A percentile compares a stretch with the other conserved stretches of the same genome.
Evolutionary conservation across 2,797 vertebrate species (phyloP).

Genomic region (Gorsachius magnificus): DNA sequence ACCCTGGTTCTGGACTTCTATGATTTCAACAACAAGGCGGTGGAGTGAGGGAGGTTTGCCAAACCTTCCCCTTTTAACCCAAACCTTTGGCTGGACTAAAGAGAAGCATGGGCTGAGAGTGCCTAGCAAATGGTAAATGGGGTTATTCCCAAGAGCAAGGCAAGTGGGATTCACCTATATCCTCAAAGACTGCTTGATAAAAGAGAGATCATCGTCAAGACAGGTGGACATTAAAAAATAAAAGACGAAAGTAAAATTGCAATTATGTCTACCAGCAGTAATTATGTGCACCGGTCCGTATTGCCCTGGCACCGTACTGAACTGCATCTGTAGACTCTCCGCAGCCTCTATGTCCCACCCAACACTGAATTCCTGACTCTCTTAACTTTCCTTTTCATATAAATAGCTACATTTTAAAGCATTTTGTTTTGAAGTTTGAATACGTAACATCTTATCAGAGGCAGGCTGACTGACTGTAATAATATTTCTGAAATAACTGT

Average conservation of each 20-base stretch:
- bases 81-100: background rate
- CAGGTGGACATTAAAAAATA: background rate
- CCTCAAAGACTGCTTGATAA: background rate
- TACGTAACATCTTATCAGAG: background rate
- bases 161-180: background rate
- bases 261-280: background rate
- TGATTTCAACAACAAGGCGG: constrained; percentile 70
- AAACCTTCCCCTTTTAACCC: constrained; percentile 25
- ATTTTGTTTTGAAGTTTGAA: background rate
- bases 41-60: constrained; percentile 39
- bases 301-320: background rate
- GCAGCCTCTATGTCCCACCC: background rate
- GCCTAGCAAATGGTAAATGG: background rate
- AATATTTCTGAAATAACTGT: background rate
- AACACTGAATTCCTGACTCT: background rate
- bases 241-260: background rate
- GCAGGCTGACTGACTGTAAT: background rate
- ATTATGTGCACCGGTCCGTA: fast-evolving
- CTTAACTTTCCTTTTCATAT: background rate
- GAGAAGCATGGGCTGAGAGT: background rate
- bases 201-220: background rate
- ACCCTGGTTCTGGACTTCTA: constrained; percentile 67
- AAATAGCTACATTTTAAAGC: background rate
- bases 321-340: background rate
- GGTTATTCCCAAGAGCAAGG: background rate